Evolutionary conservation across 1,140 invertebrate genomes (phyloP).

Genomic region (Polyergus mexicanus): DNA sequence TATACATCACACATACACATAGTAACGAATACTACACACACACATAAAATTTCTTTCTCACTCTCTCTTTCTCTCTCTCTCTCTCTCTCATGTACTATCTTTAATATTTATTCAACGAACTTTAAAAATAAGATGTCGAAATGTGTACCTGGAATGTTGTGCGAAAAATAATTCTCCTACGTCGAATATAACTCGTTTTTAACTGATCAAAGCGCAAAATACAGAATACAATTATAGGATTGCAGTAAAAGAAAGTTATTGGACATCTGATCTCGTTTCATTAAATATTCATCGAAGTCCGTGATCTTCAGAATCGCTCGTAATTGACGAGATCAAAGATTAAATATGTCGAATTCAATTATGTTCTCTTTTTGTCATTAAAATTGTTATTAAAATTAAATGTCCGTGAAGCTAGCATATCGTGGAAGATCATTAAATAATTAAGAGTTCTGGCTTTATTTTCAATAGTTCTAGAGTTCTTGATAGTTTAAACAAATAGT

Average conservation of each 20-base stretch:
- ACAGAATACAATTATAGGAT: constrained; percentile 36
- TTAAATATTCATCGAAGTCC: constrained; percentile 22
- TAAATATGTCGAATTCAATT: constrained; percentile 30
- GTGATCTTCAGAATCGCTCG: neutral
- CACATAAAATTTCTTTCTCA: too few species aligned
- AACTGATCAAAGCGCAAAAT: constrained; percentile 17
- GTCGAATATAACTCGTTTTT: constrained; percentile 29
- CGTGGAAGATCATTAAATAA: too few species aligned
- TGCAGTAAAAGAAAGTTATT: constrained; percentile 31
- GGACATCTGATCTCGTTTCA: constrained; percentile 22
- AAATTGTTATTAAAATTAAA: constrained; percentile 26
- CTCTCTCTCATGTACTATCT: neutral
- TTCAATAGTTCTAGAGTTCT: too few species aligned
- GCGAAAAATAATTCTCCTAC: constrained; percentile 19
- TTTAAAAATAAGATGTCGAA: constrained; percentile 18
- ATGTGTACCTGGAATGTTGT: neutral
- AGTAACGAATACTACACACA: neutral
- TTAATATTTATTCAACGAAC: constrained; percentile 18
- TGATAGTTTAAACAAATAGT: too few species aligned
- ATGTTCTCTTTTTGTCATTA: neutral
- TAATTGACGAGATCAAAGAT: constrained; percentile 1
- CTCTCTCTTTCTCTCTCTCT: too few species aligned
- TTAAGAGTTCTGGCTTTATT: too few species aligned
- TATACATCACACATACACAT: neutral
- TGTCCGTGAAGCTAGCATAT: too few species aligned